Base-by-base conservation (phyloP, 2,888 invertebrate species). In the Cremastinae sp. region DNA sequence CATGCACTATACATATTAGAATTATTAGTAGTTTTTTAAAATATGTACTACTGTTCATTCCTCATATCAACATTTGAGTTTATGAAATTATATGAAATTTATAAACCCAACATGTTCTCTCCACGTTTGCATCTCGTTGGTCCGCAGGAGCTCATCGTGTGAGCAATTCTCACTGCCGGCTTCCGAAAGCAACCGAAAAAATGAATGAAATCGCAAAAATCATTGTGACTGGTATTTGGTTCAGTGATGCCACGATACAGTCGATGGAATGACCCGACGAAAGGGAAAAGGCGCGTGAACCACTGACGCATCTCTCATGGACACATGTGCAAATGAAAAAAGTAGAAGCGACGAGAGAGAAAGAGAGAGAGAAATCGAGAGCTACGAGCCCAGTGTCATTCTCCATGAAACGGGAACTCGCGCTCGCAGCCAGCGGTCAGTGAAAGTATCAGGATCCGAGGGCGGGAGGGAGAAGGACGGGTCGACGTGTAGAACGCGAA, bases 401-500 rank as follows among this genome's bases (percentile, higher is more conserved):
- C 59, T 65, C 53, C 65, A 61, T 73, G 64, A 73, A 70, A 70
- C 61, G 45, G 62, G 62, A 51, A 28, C 53, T 53, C 55, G 66
- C 61, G 53, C 55, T 53, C 73, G 53, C 56, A 58, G 43, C 45
- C 61, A 45, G 55, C 66, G 64, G 65, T 74, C 64, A 77, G 77
- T 70, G 77, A 77, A 77, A 77, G 77, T 77, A 55, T 28, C 68
- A 72, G 66, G 55, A 56, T 65, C 41, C 20, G 64, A 51, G 39
- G 9, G 49, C 8, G 43, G 49, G 37, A 41, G 45, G 64, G 28
- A 16, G 39, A 18, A 49, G 37, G 71, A 35, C 16, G 28, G 28
- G 2, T 28, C 28, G 28, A 28, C 28, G 28, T 55, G 47, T 10
- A 9, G 14, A 12, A 22, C 14, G 18, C 9, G 49, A 22, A n/a